Base-by-base conservation (phyloP, 2,888 invertebrate genomes). In the Siphlonurus alternatus region DNA sequence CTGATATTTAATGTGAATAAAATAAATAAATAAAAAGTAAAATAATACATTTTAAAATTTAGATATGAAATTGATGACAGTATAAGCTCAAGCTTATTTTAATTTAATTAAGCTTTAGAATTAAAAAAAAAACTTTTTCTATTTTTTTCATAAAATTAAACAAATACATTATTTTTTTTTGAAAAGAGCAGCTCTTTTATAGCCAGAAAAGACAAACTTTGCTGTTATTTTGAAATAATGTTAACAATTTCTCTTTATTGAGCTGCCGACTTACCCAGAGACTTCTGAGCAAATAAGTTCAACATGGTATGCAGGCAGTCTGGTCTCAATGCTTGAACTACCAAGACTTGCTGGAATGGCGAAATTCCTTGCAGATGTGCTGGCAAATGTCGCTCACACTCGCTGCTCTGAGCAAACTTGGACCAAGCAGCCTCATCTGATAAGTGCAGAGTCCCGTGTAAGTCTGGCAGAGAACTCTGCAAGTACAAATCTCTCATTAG, bases 231-330 rank as follows among this genome's bases (percentile, higher is more conserved):
- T n/a, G n/a, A n/a, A n/a, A n/a, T n/a, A n/a, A n/a, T n/a, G n/a
- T n/a, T n/a, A n/a, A n/a, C n/a, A n/a, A n/a, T n/a, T n/a, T n/a
- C n/a, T n/a, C n/a, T n/a, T n/a, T n/a, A n/a, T n/a, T n/a, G n/a
- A n/a, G n/a, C n/a, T n/a, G n/a, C n/a, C n/a, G n/a, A 66, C 66
- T 69, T 72, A 80, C 88, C 87, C 65, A 90, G 75, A 65, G 85
- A 74, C 64, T 81, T 79, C 54, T 85, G 81, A 0, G 87, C 84
- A 73, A 90, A 89, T 59, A 82, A 79, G 0, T 83, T 81, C 71
- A 97, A 83, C 53, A 88, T 86, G 22, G 86, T 82, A 70, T 90
- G 85, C 25, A 93, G 77, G 63, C 89, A 79, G 73, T 95, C 96
- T 0, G 96, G 93, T 3, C 93, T 81, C 2, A 93, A 76, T 0